Evolutionary conservation across 2,888 invertebrate species (phyloP).

Genomic region (Heliconius ethilla): DNA sequence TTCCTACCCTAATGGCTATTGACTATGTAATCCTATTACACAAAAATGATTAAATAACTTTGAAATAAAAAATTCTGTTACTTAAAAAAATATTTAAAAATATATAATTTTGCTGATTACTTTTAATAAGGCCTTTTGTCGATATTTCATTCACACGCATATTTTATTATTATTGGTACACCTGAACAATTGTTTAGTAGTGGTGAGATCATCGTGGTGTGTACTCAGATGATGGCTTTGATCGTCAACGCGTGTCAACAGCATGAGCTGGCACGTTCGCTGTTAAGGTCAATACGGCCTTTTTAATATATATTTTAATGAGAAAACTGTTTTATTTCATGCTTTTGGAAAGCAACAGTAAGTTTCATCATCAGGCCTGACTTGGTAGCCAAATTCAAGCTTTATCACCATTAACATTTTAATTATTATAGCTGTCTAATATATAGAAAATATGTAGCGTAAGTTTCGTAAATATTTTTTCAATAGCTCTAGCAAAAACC

Average conservation of each 20-base stretch:
- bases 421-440: neutral
- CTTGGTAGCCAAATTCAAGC: too few species aligned
- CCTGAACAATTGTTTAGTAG: slow-evolving; percentile 44
- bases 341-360: too few species aligned
- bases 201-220: slow-evolving; percentile 70
- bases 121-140: neutral
- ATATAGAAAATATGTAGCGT: neutral
- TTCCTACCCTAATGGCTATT: too few species aligned
- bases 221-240: slow-evolving; percentile 64
- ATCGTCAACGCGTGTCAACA: slow-evolving; percentile 41
- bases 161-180: slow-evolving; percentile 40
- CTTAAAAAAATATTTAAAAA: neutral
- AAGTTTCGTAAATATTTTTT: too few species aligned
- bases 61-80: neutral
- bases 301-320: neutral
- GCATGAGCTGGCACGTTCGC: slow-evolving; percentile 57
- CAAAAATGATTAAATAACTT: neutral
- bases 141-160: slow-evolving; percentile 23
- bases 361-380: too few species aligned
- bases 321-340: too few species aligned
- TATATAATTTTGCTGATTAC: neutral
- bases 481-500: too few species aligned
- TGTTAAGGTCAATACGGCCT: slow-evolving; percentile 20
- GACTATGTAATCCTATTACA: neutral
- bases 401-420: neutral